phyloP scores from a whole-genome alignment of 1,140 invertebrate genomes.

The Acarapis woodi region DNA sequence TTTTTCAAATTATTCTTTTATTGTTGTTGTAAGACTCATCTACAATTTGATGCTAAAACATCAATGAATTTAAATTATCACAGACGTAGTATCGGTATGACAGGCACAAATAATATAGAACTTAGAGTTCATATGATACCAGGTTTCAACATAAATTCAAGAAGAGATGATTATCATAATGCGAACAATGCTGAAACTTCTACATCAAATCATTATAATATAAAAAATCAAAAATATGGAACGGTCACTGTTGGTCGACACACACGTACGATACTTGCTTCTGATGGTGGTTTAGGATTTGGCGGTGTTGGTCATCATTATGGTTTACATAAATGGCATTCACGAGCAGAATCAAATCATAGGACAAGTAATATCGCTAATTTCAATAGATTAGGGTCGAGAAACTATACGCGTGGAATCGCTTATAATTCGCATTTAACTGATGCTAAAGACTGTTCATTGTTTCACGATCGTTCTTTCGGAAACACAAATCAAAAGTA shows the following conservation, averaged over 20 bases:
- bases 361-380: no score
- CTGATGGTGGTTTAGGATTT: background rate
- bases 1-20: constrained; percentile 47
- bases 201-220: no score
- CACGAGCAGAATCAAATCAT: no score
- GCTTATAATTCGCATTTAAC: no score
- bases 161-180: constrained; percentile 3
- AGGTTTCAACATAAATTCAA: constrained; percentile 29
- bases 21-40: constrained; percentile 47
- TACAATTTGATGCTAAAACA: constrained; percentile 23
- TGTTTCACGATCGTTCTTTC: no score
- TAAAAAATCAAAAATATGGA: background rate
- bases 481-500: no score
- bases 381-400: no score
- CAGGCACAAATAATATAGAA: constrained; percentile 6
- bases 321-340: no score
- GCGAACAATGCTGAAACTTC: background rate
- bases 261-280: background rate
- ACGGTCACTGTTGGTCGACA: background rate
- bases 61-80: no score
- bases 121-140: constrained; percentile 43
- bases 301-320: no score
- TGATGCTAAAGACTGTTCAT: no score
- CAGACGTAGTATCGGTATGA: constrained; percentile 1
- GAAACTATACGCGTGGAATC: no score